Base-by-base conservation (phyloP, 1,140 invertebrate genomes). In the Microplitis demolitor region DNA sequence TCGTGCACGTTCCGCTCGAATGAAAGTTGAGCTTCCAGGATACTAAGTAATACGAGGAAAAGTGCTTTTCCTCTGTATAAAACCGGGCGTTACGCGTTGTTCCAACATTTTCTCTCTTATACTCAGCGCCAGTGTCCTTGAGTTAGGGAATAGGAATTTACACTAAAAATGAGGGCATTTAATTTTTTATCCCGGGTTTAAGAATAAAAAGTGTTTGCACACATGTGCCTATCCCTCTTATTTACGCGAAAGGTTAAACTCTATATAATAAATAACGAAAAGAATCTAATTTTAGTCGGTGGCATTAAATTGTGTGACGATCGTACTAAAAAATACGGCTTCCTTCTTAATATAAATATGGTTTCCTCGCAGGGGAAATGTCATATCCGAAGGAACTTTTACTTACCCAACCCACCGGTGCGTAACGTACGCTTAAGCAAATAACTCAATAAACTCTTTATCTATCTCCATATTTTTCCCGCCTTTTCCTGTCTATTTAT, bases 1-100 rank as follows among this genome's bases (percentile, higher is more conserved):
- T 39, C 53, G 63, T 69, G 54, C 67, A 71, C 61, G 71, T 61
- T 63, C 60, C n/a, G 61, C 71, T 70, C 35, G 61, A 58, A 73
- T 71, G 74, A 71, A 76, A 73, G 71, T 71, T 50, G 68, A 68
- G 71, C 71, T 75, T 71, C 39, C 69, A 72, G 63, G 51, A 56
- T 78, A 80, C 82, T 85, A 84, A 85, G 84, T 85, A 85, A 85
- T 85, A 84, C 83, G 80, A 83, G 82, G 78, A 83, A 85, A 84
- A 86, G 85, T 85, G 81, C 84, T 83, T 67, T 71, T 35, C 66
- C n/a, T 4, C 53, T 63, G 11, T 31, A 61, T 33, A 24, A 39
- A 66, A 50, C 62, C 4, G 33, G 50, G 72, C 72, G 67, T 69
- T 69, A 68, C 54, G 45, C 50, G 24, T 39, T 54, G 34, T 62